Evolutionary conservation across 2,888 invertebrate genomes (phyloP), one percentile per base, ranked within the genome.

Genomic region (Therioaphis trifolii): DNA sequence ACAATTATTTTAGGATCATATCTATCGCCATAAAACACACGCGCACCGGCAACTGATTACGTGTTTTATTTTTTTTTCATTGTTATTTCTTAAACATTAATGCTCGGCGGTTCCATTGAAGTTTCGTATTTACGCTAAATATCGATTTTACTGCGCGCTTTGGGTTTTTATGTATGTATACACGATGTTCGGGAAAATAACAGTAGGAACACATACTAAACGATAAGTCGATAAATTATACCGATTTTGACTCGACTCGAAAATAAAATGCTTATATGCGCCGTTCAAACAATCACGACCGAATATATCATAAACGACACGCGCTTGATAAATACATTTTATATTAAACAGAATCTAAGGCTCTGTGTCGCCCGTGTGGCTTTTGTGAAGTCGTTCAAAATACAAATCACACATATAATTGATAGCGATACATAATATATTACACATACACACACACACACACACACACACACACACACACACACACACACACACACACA

Each of bases 21-120:
- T 61, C 27, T 76, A 76, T 61, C 27, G 75, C 61, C 61, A 76
- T 76, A 76, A 76, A 76, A 61, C 75, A 76, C 61, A 76, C 43
- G 75, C 27, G 75, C 61, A 76, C 43, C 27, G 43, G 55, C 12
- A 61, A 76, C 75, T 61, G 75, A 76, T 76, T 61, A 76, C 61
- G 75, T 61, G 61, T 61, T 35, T 66, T 29, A n/a, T n/a, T n/a
- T 58, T 4, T 21, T 72, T 75, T 76, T 61, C 61, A 61, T 76
- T 46, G 75, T 76, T 61, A 43, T 76, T 76, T 61, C 61, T 61
- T 27, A 46, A 61, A 76, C 75, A 61, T 76, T 76, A 76, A 61
- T 61, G 61, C 75, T 43, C 21, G 75, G 12, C 75, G 75, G 61
- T 40, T 61, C 61, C 43, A 76, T 61, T 76, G 75, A 76, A 76